phyloP scores from a whole-genome alignment of 2,113 vertebrate genomes.

The Chascanopsetta lugubris region DNA sequence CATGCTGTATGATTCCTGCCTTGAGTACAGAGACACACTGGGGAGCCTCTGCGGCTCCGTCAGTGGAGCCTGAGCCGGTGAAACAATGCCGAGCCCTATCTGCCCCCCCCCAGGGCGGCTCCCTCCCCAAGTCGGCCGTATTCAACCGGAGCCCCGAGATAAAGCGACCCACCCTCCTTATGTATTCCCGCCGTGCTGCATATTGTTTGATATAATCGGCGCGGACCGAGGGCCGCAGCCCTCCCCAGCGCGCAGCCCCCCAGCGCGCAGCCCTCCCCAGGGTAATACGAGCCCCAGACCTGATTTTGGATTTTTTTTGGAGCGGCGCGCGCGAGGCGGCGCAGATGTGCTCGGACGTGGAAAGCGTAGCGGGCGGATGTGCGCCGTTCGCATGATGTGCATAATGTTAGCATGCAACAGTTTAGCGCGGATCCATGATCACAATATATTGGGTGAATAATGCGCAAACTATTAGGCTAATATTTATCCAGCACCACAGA shows the following conservation, averaged over 20 bases:
- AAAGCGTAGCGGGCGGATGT: background rate
- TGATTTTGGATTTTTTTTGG: slow-evolving; percentile 69
- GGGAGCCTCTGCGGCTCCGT: slow-evolving; percentile 57
- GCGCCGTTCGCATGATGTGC: slow-evolving; percentile 12
- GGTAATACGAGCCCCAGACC: slow-evolving; percentile 63
- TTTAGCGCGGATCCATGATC: too few relatives aligned
- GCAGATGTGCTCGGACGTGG: slow-evolving; percentile 33
- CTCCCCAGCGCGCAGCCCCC: too few relatives aligned
- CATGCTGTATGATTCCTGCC: slow-evolving; percentile 48
- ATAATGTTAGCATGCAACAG: too few relatives aligned
- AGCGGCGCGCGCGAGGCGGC: slow-evolving; percentile 55
- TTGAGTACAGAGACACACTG: slow-evolving; percentile 53
- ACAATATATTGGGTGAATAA: too few relatives aligned
- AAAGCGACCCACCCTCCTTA: slow-evolving; percentile 55
- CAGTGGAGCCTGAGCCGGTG: slow-evolving; percentile 62
- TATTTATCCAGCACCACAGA: too few relatives aligned
- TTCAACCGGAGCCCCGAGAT: too few relatives aligned
- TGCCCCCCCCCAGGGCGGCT: slow-evolving; percentile 69
- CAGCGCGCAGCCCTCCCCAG: slow-evolving; percentile 52
- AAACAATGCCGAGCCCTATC: slow-evolving; percentile 77
- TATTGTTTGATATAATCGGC: slow-evolving; percentile 76
- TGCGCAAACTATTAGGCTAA: too few relatives aligned
- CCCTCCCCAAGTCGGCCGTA: slow-evolving; percentile 52
- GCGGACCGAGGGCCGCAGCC: slow-evolving; percentile 56
- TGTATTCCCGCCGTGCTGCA: slow-evolving; percentile 71